phyloP scores from a whole-genome alignment of 2,113 vertebrate genomes.

The Collichthys lucidus region DNA sequence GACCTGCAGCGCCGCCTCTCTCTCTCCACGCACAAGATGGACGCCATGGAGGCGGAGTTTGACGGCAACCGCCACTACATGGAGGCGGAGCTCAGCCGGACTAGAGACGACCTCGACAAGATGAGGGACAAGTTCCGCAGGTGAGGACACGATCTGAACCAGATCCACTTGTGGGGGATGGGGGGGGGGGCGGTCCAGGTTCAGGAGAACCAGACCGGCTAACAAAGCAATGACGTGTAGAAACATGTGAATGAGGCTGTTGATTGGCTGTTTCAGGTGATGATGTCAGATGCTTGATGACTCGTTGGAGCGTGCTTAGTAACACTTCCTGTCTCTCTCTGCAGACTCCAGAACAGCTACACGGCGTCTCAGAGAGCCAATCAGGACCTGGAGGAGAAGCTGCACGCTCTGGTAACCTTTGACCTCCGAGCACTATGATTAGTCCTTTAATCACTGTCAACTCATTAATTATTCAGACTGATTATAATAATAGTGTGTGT shows the following conservation, averaged over 20 bases:
- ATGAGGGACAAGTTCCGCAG: constrained; percentile 98
- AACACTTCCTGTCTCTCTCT: constrained; percentile 7
- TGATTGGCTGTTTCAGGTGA: neutral
- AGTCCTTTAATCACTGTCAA: too few species aligned
- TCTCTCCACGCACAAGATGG: constrained; percentile 92
- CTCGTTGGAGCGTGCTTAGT: neutral
- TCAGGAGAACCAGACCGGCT: too few species aligned
- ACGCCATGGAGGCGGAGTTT: constrained; percentile 94
- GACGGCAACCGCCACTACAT: constrained; percentile 93
- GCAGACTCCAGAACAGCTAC: constrained; percentile 98
- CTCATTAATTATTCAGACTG: too few species aligned
- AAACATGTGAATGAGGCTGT: neutral
- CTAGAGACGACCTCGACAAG: constrained; percentile 95
- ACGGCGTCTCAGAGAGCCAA: constrained; percentile 96
- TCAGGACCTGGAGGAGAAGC: constrained; percentile 98
- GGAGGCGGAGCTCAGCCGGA: constrained; percentile 93
- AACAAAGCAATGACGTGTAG: too few species aligned
- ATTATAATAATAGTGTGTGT: neutral
- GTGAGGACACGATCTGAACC: constrained; percentile 69
- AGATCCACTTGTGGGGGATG: too few species aligned
- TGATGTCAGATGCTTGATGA: neutral
- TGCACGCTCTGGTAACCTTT: constrained; percentile 91
- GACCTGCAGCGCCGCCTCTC: constrained; percentile 91
- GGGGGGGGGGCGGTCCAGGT: too few species aligned
- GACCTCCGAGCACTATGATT: neutral